phyloP scores from a whole-genome alignment of 2,888 invertebrate species.

The Pedicia rivosa region DNA sequence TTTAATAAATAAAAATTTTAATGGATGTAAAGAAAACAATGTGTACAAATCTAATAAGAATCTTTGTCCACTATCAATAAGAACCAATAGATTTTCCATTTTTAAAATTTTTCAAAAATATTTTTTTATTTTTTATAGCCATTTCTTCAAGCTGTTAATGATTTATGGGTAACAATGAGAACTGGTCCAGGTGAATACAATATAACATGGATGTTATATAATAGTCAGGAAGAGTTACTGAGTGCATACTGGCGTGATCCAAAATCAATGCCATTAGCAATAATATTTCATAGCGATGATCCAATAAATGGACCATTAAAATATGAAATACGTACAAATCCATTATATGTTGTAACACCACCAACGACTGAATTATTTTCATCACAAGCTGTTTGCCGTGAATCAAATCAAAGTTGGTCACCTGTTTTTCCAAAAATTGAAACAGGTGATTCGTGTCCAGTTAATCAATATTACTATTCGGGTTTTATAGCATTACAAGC shows the following conservation, averaged over 20 bases:
- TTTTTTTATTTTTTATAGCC: slow-evolving; percentile 30
- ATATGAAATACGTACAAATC: slow-evolving; percentile 62
- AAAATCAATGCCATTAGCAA: slow-evolving; percentile 48
- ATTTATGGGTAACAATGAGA: slow-evolving; percentile 37
- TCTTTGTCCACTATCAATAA: slow-evolving; percentile 19
- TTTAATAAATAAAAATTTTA: too few relatives aligned
- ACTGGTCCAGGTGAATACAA: slow-evolving; percentile 34
- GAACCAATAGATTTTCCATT: too few relatives aligned
- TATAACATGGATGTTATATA: slow-evolving; percentile 47
- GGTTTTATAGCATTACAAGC: slow-evolving; percentile 60
- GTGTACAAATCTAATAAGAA: too few relatives aligned
- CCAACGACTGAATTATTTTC: slow-evolving; percentile 47
- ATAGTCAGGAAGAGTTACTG: slow-evolving; percentile 47
- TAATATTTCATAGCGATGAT: slow-evolving; percentile 44
- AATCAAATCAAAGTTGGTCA: slow-evolving; percentile 40
- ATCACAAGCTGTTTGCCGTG: slow-evolving; percentile 52
- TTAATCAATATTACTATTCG: slow-evolving; percentile 57
- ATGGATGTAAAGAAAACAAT: neutral
- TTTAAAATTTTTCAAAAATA: too few relatives aligned
- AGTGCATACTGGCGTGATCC: slow-evolving; percentile 52
- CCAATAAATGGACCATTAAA: slow-evolving; percentile 33
- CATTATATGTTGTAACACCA: slow-evolving; percentile 46
- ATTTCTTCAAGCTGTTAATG: slow-evolving; percentile 47
- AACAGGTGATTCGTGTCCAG: slow-evolving; percentile 53
- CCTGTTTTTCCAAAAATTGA: slow-evolving; percentile 52